A percentile compares a stretch with the other conserved stretches of the same genome.
These are phyloP conservation scores for Arizona elegans DNA, from an alignment of 2,113 vertebrate genomes.

Conservation along the genomic window DNA sequence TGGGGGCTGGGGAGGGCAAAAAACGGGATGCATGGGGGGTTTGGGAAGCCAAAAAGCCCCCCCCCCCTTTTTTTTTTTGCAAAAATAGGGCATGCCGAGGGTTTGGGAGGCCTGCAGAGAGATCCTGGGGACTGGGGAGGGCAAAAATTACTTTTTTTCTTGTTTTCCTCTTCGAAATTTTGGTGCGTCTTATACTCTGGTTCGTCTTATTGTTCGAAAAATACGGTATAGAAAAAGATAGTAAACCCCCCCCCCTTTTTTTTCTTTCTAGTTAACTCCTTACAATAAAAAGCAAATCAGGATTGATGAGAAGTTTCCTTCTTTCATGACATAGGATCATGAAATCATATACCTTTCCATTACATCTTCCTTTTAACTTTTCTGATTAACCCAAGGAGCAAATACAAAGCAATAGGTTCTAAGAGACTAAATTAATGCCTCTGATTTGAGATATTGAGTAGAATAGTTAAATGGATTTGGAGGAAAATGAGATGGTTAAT, in stretches of 20 bases:
- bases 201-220: no score
- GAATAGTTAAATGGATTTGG: background rate
- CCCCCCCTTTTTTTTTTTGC: no score
- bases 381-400: background rate
- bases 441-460: background rate
- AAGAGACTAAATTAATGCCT: background rate
- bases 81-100: no score
- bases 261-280: background rate
- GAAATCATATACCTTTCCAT: background rate
- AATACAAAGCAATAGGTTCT: background rate
- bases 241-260: background rate
- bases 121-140: no score
- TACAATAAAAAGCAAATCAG: background rate
- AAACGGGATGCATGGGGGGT: no score
- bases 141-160: no score
- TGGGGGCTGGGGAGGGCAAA: no score
- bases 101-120: no score
- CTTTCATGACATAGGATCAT: background rate
- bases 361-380: background rate
- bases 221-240: background rate
- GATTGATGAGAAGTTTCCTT: background rate
- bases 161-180: no score
- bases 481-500: background rate
- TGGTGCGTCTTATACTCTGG: no score
- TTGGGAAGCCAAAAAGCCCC: no score